Evolutionary conservation across 2,797 vertebrate species (phyloP).

Genomic region (Arctocebus calabarensis): DNA sequence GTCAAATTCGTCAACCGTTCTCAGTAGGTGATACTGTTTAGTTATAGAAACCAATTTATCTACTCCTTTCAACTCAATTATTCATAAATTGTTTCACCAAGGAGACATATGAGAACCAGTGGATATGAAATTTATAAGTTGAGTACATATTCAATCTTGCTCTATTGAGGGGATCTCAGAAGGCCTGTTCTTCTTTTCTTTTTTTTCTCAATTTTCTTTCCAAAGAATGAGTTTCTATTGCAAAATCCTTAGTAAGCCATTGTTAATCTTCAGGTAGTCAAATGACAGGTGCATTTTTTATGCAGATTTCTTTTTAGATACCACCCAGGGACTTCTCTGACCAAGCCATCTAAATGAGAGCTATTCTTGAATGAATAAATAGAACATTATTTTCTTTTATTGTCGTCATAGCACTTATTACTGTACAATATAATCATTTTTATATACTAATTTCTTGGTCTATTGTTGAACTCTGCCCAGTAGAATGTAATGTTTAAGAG

Average conservation of each 20-base stretch:
- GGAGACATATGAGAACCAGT: constrained; percentile 28
- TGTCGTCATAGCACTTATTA: not conserved
- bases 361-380: not conserved
- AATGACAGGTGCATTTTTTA: not conserved
- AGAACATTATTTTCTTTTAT: not conserved
- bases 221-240: not conserved
- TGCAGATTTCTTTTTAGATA: constrained; percentile 2
- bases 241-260: not conserved
- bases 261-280: not conserved
- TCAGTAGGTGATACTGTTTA: constrained; percentile 47
- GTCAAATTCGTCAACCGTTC: constrained; percentile 62
- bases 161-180: not conserved
- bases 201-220: not conserved
- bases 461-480: not conserved
- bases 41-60: constrained; percentile 69
- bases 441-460: not conserved
- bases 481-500: not conserved
- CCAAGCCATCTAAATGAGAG: not conserved
- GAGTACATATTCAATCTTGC: not conserved
- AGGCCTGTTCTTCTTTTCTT: not conserved
- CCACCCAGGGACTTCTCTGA: not conserved
- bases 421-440: not conserved
- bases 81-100: constrained; percentile 69
- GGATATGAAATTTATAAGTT: constrained; percentile 55
- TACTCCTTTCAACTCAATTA: constrained; percentile 72